Evolutionary conservation across 2,888 invertebrate genomes (phyloP).

Genomic region (Hyposoter dolosus): DNA sequence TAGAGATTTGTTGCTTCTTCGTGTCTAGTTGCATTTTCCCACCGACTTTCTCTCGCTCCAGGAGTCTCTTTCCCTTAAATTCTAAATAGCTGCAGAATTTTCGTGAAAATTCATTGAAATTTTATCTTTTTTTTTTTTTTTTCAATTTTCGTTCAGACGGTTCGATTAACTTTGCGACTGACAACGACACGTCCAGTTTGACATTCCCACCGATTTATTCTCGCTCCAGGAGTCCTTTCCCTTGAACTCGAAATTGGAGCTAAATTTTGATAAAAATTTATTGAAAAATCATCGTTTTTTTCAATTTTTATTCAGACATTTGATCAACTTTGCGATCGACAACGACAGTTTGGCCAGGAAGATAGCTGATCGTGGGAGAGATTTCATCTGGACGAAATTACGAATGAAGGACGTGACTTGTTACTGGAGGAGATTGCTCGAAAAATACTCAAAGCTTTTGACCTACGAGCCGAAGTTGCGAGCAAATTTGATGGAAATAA

Average conservation of each 20-base stretch:
- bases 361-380: slow-evolving; percentile 93
- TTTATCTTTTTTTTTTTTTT: no score
- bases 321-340: slow-evolving; percentile 91
- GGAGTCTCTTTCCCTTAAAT: no score
- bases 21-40: no score
- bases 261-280: background rate
- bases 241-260: no score
- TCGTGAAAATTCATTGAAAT: no score
- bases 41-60: no score
- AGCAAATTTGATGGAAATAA: slow-evolving; percentile 86
- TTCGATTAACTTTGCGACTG: no score
- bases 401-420: slow-evolving; percentile 93
- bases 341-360: slow-evolving; percentile 91
- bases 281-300: background rate
- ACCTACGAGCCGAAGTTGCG: slow-evolving; percentile 88
- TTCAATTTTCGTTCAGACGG: no score
- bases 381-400: slow-evolving; percentile 94
- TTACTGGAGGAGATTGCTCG: slow-evolving; percentile 94
- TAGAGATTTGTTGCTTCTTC: background rate
- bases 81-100: no score
- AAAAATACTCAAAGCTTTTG: slow-evolving; percentile 90
- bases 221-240: no score
- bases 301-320: slow-evolving; percentile 83
- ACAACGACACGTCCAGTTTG: no score
- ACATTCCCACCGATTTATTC: no score